Evolutionary conservation across 2,113 vertebrate species (phyloP), one percentile per base, ranked within the genome.

Genomic region (Amazona guildingii): DNA sequence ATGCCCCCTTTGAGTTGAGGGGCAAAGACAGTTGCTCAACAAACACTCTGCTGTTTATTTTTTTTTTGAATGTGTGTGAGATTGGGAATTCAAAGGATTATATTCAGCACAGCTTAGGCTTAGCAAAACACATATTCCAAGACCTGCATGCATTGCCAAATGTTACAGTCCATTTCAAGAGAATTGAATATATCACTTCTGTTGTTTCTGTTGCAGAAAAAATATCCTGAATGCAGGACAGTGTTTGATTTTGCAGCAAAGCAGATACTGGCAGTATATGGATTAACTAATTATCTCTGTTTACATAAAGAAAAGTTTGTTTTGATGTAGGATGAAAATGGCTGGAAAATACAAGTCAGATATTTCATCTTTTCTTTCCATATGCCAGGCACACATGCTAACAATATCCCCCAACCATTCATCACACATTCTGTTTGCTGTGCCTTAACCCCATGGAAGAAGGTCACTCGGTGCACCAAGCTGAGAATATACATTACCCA

Each of bases 71-170:
- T 24, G 29, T n/a, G 64, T 83, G 62, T 29, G 74, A 94, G 81
- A 73, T 73, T 49, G n/a, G 27, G 52, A 87, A 95, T 79, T 95
- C 77, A 94, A 91, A 95, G 68, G 74, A 85, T 91, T 83, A 81
- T 79, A 93, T 87, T 92, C 83, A 95, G 62, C 49, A 66, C 3
- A 16, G 52, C 35, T 78, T 72, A 88, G 83, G 28, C n/a, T 92
- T 80, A 84, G 43, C 49, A 79, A 82, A 95, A 75, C 31, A 54
- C 23, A 37, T 57, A 91, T 76, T 87, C 66, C 66, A 66, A 62
- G 77, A 29, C 52, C 62, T 79, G 74, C 59, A 59, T 0, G 1
- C 28, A 16, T 62, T 1, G 1, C 92, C 94, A 93, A 79, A 59
- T 27, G 69, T 92, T 86, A 92, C 86, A 89, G 80, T 9, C 69